phyloP scores from a whole-genome alignment of 2,113 vertebrate genomes.

The Xenopus borealis region DNA sequence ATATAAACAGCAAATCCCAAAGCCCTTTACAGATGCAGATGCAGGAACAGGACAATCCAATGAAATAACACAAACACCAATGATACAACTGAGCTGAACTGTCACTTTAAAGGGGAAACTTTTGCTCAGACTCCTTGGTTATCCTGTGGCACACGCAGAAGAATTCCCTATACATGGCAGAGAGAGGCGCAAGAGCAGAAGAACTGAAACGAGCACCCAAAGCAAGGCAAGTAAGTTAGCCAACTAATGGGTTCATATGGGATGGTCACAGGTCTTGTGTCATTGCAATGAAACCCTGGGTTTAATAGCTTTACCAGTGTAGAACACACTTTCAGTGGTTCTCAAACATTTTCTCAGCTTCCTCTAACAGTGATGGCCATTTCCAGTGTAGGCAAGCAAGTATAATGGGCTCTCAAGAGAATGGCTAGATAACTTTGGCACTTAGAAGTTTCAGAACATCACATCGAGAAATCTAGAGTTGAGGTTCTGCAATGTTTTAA shows the following conservation, averaged over 20 bases:
- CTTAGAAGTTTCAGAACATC: too few relatives aligned
- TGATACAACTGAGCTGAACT: background rate
- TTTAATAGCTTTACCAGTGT: too few relatives aligned
- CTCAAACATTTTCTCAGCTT: too few relatives aligned
- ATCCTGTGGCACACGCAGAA: slow-evolving; percentile 4
- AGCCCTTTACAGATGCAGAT: background rate
- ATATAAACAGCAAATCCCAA: background rate
- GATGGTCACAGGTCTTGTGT: background rate
- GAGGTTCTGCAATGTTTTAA: too few relatives aligned
- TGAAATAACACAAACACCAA: background rate
- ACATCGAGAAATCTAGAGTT: too few relatives aligned
- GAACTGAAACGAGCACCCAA: slow-evolving; percentile 34
- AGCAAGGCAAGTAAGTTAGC: slow-evolving; percentile 46
- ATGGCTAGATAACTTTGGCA: too few relatives aligned
- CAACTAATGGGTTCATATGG: slow-evolving; percentile 2
- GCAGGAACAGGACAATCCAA: background rate
- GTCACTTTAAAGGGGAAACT: background rate
- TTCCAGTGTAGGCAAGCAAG: background rate
- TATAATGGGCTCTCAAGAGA: too few relatives aligned
- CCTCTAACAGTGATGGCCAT: too few relatives aligned
- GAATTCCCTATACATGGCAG: slow-evolving; percentile 28
- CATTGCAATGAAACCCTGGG: too few relatives aligned
- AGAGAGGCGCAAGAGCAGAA: slow-evolving; percentile 36
- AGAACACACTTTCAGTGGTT: too few relatives aligned
- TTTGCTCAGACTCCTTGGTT: background rate